Conservation (phyloP, 1,140 invertebrate genomes). For the Aphelenchoides fujianensis region DNA sequence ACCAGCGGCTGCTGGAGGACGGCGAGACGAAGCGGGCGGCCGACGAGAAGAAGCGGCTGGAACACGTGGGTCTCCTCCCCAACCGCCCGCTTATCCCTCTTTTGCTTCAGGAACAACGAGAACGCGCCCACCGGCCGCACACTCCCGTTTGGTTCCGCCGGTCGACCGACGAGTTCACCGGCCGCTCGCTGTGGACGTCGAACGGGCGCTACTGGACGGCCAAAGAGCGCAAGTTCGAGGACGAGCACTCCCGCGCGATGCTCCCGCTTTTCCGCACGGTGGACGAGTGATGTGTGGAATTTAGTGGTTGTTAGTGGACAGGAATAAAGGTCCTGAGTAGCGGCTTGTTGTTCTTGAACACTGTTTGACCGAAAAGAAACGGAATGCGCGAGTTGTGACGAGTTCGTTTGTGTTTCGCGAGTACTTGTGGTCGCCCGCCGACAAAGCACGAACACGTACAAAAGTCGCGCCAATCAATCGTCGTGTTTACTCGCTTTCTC, state of each 20-base stretch:
- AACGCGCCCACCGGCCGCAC: neutral
- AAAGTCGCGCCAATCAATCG: too few relatives aligned
- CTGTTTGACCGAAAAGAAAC: too few relatives aligned
- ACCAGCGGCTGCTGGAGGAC: slow-evolving; percentile 33
- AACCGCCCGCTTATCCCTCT: neutral
- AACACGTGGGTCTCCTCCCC: slow-evolving; percentile 9
- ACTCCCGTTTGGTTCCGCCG: slow-evolving; percentile 28
- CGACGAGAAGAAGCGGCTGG: slow-evolving; percentile 28
- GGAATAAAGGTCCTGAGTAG: too few relatives aligned
- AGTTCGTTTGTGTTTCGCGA: too few relatives aligned
- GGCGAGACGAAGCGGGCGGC: slow-evolving; percentile 32
- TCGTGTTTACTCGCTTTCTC: too few relatives aligned
- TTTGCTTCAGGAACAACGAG: slow-evolving; percentile 22
- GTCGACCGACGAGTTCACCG: slow-evolving; percentile 14
- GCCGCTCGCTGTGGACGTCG: slow-evolving; percentile 20
- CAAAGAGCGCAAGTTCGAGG: slow-evolving; percentile 27
- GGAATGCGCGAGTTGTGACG: too few relatives aligned
- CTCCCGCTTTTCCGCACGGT: neutral
- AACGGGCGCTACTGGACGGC: slow-evolving; percentile 34
- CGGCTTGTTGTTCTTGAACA: too few relatives aligned
- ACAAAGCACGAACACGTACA: too few relatives aligned
- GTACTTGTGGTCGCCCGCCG: too few relatives aligned
- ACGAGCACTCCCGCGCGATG: neutral
- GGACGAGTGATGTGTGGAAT: too few relatives aligned
- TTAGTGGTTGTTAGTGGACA: too few relatives aligned